Evolutionary conservation across 2,888 invertebrate genomes (phyloP).

Genomic region (Cremastinae sp.): DNA sequence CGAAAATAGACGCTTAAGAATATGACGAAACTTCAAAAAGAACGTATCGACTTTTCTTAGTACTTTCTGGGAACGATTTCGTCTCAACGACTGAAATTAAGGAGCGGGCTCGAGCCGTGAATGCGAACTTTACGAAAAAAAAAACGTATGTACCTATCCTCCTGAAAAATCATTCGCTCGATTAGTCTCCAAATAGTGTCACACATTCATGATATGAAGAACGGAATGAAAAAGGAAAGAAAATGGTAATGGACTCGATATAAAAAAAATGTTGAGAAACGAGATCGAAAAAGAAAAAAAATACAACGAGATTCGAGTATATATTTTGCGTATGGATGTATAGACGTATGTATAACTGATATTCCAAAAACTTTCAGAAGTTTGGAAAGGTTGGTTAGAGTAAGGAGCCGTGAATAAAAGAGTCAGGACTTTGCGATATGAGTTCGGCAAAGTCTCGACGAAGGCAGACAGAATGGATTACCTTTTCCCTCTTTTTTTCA

Average conservation of each 20-base stretch:
- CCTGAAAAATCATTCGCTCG: conserved; percentile 75
- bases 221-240: conserved; percentile 10
- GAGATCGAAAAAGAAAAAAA: conserved; percentile 14
- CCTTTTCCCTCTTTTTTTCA: conserved; percentile 36
- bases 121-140: conserved; percentile 67
- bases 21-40: too few relatives aligned
- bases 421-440: conserved; percentile 31
- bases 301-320: conserved; percentile 20
- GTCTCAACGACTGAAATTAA: conserved; percentile 14
- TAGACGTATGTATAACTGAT: not conserved
- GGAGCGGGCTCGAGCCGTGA: conserved; percentile 11
- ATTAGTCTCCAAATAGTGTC: conserved; percentile 65
- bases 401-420: conserved; percentile 35
- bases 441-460: conserved; percentile 61
- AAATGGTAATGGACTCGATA: not conserved
- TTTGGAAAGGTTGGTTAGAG: conserved; percentile 31
- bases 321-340: conserved; percentile 5
- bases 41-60: too few relatives aligned
- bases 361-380: conserved; percentile 35
- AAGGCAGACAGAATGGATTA: conserved; percentile 68
- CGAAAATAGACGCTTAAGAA: too few relatives aligned
- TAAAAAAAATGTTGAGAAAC: conserved; percentile 42
- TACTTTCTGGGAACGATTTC: too few relatives aligned
- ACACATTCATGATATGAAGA: conserved; percentile 33
- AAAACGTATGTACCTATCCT: too few relatives aligned